A percentile compares a stretch with the other conserved stretches of the same genome.
Evolutionary conservation across 2,797 vertebrate species (phyloP).

Genomic region (Gallirallus australis): DNA sequence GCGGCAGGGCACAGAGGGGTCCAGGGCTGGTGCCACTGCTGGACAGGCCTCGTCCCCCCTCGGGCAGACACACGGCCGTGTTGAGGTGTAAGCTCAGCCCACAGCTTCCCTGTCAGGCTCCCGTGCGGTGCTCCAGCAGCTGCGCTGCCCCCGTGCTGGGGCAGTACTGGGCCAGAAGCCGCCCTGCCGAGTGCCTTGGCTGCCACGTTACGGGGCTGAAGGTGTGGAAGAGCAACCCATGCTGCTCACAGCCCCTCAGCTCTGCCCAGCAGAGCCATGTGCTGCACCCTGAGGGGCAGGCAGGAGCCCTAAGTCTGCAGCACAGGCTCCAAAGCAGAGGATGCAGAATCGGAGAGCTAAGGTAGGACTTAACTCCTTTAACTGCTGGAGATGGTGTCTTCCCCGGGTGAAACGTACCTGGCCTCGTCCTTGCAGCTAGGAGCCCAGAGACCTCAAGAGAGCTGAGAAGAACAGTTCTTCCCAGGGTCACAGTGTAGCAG

Average conservation of each 20-base stretch:
- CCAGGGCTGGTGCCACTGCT: rapidly evolving
- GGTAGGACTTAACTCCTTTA: neutral
- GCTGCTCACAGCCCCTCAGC: neutral
- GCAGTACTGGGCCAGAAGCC: neutral
- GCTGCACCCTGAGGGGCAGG: rapidly evolving
- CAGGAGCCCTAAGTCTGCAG: neutral
- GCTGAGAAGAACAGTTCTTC: neutral
- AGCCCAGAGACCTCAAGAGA: neutral
- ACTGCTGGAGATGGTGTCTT: neutral
- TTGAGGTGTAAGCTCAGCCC: neutral
- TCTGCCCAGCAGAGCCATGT: neutral
- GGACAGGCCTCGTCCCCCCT: neutral
- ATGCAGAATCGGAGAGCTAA: neutral
- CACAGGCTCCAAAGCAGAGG: rapidly evolving
- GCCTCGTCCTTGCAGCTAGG: neutral
- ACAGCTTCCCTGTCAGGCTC: rapidly evolving
- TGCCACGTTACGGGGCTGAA: rapidly evolving
- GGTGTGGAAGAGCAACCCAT: neutral
- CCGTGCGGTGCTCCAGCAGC: neutral
- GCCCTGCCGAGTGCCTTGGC: neutral
- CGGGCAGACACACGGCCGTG: rapidly evolving
- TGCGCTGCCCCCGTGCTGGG: rapidly evolving
- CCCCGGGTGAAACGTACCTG: neutral
- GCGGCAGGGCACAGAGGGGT: rapidly evolving
- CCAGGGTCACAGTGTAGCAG: rapidly evolving